Evolutionary conservation across 1,140 invertebrate species (phyloP).

Genomic region (Drosophila pallidifrons): DNA sequence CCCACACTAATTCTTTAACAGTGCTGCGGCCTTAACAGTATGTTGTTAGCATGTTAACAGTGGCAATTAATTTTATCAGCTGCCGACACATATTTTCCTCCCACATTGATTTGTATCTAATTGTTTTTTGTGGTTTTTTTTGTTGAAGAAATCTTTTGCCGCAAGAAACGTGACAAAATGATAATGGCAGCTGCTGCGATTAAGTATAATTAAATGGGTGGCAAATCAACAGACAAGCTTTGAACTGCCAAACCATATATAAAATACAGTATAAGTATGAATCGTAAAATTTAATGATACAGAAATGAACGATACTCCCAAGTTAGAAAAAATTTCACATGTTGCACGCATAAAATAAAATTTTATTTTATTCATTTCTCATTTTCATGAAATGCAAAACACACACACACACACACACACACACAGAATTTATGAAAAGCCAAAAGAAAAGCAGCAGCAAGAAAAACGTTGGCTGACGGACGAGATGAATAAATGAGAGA

Average conservation of each 20-base stretch:
- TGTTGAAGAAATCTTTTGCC: background rate
- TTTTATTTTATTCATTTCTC: conserved; percentile 84
- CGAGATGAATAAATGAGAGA: conserved; percentile 78
- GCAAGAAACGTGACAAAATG: conserved; percentile 1
- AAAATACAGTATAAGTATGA: conserved; percentile 36
- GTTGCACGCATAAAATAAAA: conserved; percentile 84
- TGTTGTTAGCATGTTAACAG: background rate
- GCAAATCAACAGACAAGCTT: conserved; percentile 27
- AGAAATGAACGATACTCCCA: conserved; percentile 22
- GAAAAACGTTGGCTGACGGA: conserved; percentile 60
- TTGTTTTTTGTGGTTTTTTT: background rate
- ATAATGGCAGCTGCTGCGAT: background rate
- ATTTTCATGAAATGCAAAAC: conserved; percentile 68
- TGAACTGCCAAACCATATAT: background rate
- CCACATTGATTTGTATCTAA: conserved; percentile 1
- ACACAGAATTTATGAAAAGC: conserved; percentile 64
- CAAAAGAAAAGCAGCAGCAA: background rate
- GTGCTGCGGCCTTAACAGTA: background rate
- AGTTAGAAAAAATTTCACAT: conserved; percentile 69
- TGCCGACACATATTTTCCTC: background rate
- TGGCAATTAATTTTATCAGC: background rate
- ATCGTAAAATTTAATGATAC: conserved; percentile 66
- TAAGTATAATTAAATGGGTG: conserved; percentile 21
- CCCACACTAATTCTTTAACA: no score
- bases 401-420: conserved; percentile 43